Base-by-base conservation (phyloP, 2,797 vertebrate genomes). In the Onychomys torridus region DNA sequence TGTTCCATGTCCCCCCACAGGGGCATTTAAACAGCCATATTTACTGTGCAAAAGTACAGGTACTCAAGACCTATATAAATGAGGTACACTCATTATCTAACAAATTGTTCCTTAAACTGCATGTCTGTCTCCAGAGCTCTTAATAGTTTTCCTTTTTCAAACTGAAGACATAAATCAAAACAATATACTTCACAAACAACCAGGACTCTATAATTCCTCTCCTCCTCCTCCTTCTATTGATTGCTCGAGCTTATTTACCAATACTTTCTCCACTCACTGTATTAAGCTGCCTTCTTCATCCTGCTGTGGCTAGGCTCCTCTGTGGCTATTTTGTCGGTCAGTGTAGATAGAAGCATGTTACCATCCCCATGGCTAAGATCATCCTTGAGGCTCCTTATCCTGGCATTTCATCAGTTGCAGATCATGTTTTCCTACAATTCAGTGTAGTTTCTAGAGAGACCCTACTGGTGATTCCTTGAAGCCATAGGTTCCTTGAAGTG, bases 81-180 rank as follows among this genome's bases (percentile, higher is more conserved):
- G 49, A 52, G 49, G 49, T 52, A 14, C 49, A 52, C 49, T 91
- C 73, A n/a, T 52, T 96, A 94, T 23, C 69, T 95, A 97, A 97
- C 90, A 29, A 94, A 23, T 25, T 40, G 77, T 17, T 82, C 32
- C 82, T 94, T 92, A 85, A 65, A 78, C 92, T 94, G 65, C 46
- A 82, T 89, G 97, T 96, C 97, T 97, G 89, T 78, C 84, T 94
- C 29, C 19, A 93, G 40, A 71, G 92, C 32, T 94, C 57, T 97
- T 90, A 91, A 90, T 79, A 94, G 37, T 89, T 96, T 97, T 86
- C 79, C 57, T 89, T 37, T 79, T 77, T 92, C 69, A 95, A 93
- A 97, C 69, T 88, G 96, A 96, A 87, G 13, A 96, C 46, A 93
- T 95, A 57, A 96, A 96, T 97, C 75, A 81, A 96, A 92, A 46